Base-by-base conservation (phyloP, 2,113 vertebrate genomes). In the Mugil cephalus region DNA sequence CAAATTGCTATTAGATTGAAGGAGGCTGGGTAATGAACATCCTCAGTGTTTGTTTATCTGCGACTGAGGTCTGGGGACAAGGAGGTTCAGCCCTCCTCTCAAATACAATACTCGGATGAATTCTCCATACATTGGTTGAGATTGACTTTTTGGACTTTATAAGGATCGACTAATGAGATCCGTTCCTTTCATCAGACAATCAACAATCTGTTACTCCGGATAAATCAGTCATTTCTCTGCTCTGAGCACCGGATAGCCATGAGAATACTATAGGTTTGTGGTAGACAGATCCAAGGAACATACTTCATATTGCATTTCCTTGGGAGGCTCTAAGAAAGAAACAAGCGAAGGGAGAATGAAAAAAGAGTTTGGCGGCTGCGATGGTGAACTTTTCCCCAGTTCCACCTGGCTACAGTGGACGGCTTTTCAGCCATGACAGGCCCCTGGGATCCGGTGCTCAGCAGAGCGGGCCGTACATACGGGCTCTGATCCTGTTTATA, bases 331-430 rank as follows among this genome's bases (percentile, higher is more conserved):
- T 30, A 50, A 51, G 43, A 76, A 55, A 79, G 74, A 72, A 75
- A 62, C 56, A 69, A 66, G 63, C 54, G 74, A 63, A 74, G 71
- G 38, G 45, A 74, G 52, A 62, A 39, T 53, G 65, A 52, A 83
- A 69, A 80, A 71, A 30, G 82, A 83, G 58, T 86, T 86, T 86
- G 78, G 74, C 82, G 66, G 64, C 62, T 83, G 78, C 68, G 72
- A 46, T 55, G 55, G 53, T 91, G 92, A 92, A 92, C 91, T 93
- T 93, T 93, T 90, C 83, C 88, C 89, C 86, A 91, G 82, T 91
- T 93, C 77, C 88, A 94, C 91, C 91, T 93, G 90, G 91, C 90
- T 91, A 77, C 61, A 51, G 82, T 15, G 67, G 61, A 76, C 76
- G 46, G 36, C 78, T 86, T 90, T 89, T 91, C 90, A 88, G 89